These are phyloP conservation scores for Aphelinus certus DNA, from an alignment of 1,140 invertebrate genomes.

Conservation along the genomic window DNA sequence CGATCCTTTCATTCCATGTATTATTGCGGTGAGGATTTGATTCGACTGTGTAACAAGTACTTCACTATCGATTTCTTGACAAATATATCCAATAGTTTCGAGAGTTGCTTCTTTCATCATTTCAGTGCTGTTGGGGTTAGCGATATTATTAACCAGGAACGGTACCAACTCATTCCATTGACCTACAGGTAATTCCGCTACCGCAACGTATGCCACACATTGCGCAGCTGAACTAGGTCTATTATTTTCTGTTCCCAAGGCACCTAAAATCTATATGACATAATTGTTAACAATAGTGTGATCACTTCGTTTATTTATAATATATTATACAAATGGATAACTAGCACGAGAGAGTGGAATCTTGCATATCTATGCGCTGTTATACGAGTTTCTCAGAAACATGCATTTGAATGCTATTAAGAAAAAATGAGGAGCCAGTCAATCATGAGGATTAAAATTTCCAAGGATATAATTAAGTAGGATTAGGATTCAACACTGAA, in stretches of 20 bases:
- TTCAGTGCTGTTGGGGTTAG: constrained; percentile 86
- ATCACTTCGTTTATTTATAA: too few relatives aligned
- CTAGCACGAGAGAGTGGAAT: too few relatives aligned
- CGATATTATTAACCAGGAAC: constrained; percentile 89
- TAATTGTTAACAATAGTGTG: too few relatives aligned
- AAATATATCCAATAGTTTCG: constrained; percentile 93
- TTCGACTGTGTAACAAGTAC: constrained; percentile 92
- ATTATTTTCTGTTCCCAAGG: constrained; percentile 94
- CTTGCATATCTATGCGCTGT: too few relatives aligned
- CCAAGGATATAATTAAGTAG: too few relatives aligned
- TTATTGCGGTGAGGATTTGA: constrained; percentile 97
- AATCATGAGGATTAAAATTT: too few relatives aligned
- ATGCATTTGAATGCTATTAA: too few relatives aligned
- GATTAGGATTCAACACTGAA: too few relatives aligned
- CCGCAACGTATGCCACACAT: constrained; percentile 98
- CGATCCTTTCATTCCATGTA: constrained; percentile 94
- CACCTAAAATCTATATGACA: constrained; percentile 79
- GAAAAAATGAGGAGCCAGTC: too few relatives aligned
- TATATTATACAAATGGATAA: too few relatives aligned
- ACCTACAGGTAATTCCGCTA: constrained; percentile 89
- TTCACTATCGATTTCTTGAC: constrained; percentile 88
- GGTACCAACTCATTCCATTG: constrained; percentile 89
- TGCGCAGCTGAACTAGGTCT: constrained; percentile 97
- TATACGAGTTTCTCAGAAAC: too few relatives aligned
- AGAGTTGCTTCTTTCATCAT: constrained; percentile 95